Percentiles rank a stretch among this genome's conserved stretches.
Evolutionary conservation across 2,888 invertebrate species (phyloP).

Genomic region (Dendrolimus pini): DNA sequence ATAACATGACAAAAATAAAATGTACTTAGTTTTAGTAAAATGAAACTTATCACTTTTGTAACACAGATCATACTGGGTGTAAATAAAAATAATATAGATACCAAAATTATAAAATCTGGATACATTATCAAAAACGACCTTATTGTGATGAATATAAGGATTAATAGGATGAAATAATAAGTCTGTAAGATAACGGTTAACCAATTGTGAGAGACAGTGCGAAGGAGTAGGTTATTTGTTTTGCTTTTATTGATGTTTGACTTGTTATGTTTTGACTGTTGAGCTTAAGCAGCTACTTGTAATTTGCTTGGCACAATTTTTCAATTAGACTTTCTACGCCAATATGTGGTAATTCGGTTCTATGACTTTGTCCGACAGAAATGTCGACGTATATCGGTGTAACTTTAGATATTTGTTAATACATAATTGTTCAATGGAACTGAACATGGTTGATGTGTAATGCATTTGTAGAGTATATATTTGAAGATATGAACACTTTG

Average conservation of each 20-base stretch:
- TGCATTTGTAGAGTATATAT: no score
- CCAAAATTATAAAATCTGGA: neutral
- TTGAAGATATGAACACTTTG: no score
- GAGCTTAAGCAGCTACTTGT: neutral
- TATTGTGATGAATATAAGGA: neutral
- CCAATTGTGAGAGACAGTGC: conserved; percentile 14
- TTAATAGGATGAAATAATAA: neutral
- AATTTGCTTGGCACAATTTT: neutral
- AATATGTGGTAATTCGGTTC: no score
- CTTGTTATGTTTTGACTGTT: conserved; percentile 12
- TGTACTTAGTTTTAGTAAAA: neutral
- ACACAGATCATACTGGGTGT: neutral
- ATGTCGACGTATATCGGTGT: no score
- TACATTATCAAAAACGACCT: neutral
- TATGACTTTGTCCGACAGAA: no score
- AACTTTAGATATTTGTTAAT: no score
- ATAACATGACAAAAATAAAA: conserved; percentile 10
- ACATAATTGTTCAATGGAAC: no score
- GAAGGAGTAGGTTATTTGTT: conserved; percentile 20
- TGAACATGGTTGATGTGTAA: no score
- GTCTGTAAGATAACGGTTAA: neutral
- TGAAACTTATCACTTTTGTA: neutral
- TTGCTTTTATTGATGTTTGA: conserved; percentile 22
- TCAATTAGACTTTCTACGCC: neutral
- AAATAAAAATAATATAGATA: neutral